phyloP scores from a whole-genome alignment of 2,113 vertebrate species.

The Argyrosomus japonicus region DNA sequence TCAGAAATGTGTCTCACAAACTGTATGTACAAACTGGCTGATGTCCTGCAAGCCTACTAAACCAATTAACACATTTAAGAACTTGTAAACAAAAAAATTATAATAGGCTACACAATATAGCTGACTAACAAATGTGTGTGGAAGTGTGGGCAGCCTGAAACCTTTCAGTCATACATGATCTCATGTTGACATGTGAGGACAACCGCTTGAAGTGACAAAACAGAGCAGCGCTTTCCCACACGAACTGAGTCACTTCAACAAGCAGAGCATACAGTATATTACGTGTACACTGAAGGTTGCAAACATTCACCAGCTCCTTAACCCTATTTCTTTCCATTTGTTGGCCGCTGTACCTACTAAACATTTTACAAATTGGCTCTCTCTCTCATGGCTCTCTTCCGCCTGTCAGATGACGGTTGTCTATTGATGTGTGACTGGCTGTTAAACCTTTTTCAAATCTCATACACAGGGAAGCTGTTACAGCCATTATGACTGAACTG shows the following conservation, averaged over 20 bases:
- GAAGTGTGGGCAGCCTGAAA: background rate
- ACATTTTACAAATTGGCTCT: slow-evolving; percentile 37
- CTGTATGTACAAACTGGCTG: slow-evolving; percentile 1
- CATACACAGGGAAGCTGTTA: slow-evolving; percentile 8
- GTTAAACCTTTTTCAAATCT: slow-evolving; percentile 25
- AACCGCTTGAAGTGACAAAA: slow-evolving; percentile 20
- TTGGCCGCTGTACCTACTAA: slow-evolving; percentile 8
- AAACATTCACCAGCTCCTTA: background rate
- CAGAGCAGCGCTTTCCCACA: slow-evolving; percentile 5
- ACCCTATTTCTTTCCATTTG: slow-evolving; percentile 11
- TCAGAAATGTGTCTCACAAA: slow-evolving; percentile 2
- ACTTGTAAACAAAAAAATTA: background rate
- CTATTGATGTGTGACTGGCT: slow-evolving; percentile 31
- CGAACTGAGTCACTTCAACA: slow-evolving; percentile 30
- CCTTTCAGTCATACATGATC: background rate
- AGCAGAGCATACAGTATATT: slow-evolving; percentile 11
- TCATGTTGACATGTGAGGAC: slow-evolving; percentile 3
- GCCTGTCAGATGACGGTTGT: slow-evolving; percentile 21
- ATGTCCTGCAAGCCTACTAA: background rate
- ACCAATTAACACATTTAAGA: slow-evolving; percentile 9
- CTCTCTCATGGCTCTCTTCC: too few relatives aligned
- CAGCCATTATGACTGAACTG: slow-evolving; percentile 17
- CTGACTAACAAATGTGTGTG: background rate
- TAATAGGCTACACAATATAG: background rate
- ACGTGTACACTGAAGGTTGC: background rate